Evolutionary conservation across 2,797 vertebrate genomes (phyloP).

Genomic region (Myotis findleyi): DNA sequence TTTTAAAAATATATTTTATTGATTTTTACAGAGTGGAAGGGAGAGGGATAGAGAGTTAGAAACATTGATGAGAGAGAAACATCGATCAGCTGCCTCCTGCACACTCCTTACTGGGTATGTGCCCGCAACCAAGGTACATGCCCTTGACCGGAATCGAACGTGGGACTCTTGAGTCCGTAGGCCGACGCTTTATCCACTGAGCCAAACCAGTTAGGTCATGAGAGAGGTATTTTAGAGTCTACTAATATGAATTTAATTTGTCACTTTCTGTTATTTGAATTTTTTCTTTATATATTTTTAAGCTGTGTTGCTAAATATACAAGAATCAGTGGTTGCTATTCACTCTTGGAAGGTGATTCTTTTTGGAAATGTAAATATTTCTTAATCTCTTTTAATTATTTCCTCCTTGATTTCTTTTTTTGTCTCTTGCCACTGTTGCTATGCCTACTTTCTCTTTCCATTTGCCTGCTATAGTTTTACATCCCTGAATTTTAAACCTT

Average conservation of each 20-base stretch:
- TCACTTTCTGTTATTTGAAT: background rate
- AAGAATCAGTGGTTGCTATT: background rate
- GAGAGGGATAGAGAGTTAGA: too few species aligned
- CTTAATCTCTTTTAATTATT: background rate
- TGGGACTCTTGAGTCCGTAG: too few species aligned
- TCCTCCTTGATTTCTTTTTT: conserved; percentile 26
- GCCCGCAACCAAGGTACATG: too few species aligned
- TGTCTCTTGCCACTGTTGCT: background rate
- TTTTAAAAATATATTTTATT: too few species aligned
- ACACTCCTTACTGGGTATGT: too few species aligned
- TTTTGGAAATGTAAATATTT: background rate
- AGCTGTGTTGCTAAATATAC: background rate
- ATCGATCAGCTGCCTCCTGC: too few species aligned
- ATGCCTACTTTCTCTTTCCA: background rate
- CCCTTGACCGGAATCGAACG: too few species aligned
- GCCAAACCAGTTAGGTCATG: background rate
- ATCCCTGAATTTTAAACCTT: background rate
- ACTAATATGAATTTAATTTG: background rate
- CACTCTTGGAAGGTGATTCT: background rate
- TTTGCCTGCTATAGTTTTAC: conserved; percentile 2
- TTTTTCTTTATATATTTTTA: background rate
- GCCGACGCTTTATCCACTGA: too few species aligned
- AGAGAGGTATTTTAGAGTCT: background rate
- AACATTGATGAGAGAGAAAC: too few species aligned
- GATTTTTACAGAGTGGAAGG: too few species aligned